Base-by-base conservation (phyloP, 2,888 invertebrate genomes). In the Macrophya alboannulata region DNA sequence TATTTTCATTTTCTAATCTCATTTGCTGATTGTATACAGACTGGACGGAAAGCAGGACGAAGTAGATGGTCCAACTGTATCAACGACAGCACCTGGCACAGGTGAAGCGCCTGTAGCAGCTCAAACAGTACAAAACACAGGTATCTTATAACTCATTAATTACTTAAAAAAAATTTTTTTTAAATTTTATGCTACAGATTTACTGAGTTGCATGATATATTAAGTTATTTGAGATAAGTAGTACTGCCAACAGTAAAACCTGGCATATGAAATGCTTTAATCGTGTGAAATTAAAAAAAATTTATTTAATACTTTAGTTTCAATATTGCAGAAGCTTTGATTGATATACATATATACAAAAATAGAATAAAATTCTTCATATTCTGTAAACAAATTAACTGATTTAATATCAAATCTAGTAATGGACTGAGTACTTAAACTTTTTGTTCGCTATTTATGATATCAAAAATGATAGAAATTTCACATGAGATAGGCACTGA, bases 21-120 rank as follows among this genome's bases (percentile, higher is more conserved):
- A 15, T 77, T 55, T 31, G 37, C 77, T 55, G 9, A 74, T 68
- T 31, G 84, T 81, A 84, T 87, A 83, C 88, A 93, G 93, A 90
- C 88, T 93, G 90, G 93, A 93, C 86, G 93, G 93, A 85, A 93
- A 92, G 87, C 91, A 90, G 84, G 93, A 93, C 85, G 93, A 93
- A 87, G 91, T 92, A 31, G 93, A 93, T 87, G 90, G 92, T 87
- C 91, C 91, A 8, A 89, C 90, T 86, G 91, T 89, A 4, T 92
- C 92, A 83, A 89, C 89, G 83, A 88, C 88, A 45, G 91, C 90
- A 48, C 88, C 91, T 8, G 90, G 89, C 55, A 89, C 92, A 45
- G 91, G 90, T 40, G 91, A 92, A 84, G 86, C 87, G 45, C 88
- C 92, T 65, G 88, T 89, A 40, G 87, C 90, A 82, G 86, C 89